Conservation (phyloP, 2,888 invertebrate genomes). For the Embidobia sp. region DNA sequence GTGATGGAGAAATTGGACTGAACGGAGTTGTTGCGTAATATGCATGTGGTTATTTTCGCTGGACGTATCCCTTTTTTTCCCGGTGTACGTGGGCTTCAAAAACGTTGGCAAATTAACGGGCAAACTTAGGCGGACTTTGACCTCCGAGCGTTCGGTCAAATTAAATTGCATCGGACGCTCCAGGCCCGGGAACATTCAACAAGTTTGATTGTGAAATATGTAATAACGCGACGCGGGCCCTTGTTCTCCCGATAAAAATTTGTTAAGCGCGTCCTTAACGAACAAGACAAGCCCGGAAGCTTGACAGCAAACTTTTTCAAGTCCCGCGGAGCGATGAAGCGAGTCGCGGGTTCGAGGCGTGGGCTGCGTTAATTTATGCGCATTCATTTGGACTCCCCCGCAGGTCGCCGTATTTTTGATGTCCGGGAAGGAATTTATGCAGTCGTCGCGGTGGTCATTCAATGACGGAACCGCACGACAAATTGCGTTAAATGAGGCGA, state of each 20-base stretch:
- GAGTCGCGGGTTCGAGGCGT: no score
- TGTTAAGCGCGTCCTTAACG: conserved; percentile 49
- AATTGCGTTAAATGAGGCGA: conserved; percentile 33
- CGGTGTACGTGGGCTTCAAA: no score
- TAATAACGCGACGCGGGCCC: conserved; percentile 39
- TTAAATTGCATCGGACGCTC: conserved; percentile 37
- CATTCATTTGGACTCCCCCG: conserved; percentile 48
- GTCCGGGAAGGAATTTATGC: background rate
- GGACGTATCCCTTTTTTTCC: no score
- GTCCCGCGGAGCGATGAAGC: conserved; percentile 35
- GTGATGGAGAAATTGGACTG: no score
- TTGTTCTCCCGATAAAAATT: conserved; percentile 53
- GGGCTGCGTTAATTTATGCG: conserved; percentile 59
- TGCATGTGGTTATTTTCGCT: no score
- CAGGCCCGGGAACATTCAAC: conserved; percentile 49
- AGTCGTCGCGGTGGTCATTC: conserved; percentile 18
- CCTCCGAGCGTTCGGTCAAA: conserved; percentile 27
- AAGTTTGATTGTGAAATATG: conserved; percentile 61
- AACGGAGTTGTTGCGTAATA: no score
- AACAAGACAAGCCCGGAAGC: conserved; percentile 50
- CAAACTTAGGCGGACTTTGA: conserved; percentile 26
- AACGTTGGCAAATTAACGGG: background rate
- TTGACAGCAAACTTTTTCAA: conserved; percentile 59
- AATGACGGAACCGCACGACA: conserved; percentile 31
- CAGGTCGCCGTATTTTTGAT: background rate